Conservation (phyloP, 2,113 vertebrate species). For the Ciconia boyciana region DNA sequence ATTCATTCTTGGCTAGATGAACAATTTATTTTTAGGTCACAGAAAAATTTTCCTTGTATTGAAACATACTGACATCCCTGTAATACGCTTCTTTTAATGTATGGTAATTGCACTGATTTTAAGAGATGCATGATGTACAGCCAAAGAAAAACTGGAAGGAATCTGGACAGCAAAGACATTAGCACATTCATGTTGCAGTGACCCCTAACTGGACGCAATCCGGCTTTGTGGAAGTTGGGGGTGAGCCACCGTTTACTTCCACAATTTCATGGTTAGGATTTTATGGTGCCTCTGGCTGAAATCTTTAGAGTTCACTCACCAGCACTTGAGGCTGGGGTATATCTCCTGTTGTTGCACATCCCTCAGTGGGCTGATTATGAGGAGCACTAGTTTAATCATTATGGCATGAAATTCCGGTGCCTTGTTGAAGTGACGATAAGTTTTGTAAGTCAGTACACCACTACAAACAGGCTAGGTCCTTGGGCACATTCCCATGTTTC, state of each 20-base stretch:
- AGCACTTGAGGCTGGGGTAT: background rate
- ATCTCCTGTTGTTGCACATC: background rate
- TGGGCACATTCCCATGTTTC: background rate
- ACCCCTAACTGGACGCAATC: background rate
- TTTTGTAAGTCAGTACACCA: background rate
- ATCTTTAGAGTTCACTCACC: background rate
- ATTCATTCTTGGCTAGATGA: background rate
- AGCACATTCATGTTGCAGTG: background rate
- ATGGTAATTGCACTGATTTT: background rate
- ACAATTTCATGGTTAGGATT: background rate
- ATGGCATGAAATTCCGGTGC: background rate
- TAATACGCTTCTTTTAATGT: background rate
- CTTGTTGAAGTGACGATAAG: background rate
- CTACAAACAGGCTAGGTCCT: background rate
- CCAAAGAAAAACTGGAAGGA: background rate
- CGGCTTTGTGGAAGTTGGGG: background rate
- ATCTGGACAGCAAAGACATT: background rate
- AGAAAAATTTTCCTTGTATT: background rate
- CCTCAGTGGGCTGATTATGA: background rate
- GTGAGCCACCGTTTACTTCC: background rate
- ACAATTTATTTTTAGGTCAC: background rate
- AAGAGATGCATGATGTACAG: background rate
- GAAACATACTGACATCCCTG: background rate
- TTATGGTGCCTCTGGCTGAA: background rate
- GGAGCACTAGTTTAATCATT: background rate